Evolutionary conservation across 2,113 vertebrate species (phyloP).

Genomic region (Corythaixoides concolor): DNA sequence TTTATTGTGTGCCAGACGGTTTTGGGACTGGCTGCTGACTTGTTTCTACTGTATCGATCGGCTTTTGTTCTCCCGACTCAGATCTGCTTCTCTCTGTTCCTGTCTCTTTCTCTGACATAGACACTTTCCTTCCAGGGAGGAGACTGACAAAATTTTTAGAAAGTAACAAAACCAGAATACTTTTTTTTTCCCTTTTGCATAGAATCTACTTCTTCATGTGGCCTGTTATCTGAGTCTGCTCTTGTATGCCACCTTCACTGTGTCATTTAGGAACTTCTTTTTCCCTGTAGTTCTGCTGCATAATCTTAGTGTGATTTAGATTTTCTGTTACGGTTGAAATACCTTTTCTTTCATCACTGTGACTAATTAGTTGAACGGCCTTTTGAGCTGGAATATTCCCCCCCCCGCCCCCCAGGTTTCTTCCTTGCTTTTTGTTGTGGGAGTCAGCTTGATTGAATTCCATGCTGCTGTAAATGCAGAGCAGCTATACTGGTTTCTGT

Average conservation of each 20-base stretch:
- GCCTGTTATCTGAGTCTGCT: neutral
- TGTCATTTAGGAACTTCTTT: neutral
- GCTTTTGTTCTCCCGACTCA: slow-evolving; percentile 27
- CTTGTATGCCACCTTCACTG: neutral
- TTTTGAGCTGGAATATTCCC: neutral
- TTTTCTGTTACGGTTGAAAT: neutral
- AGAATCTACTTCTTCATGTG: neutral
- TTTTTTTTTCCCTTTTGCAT: neutral
- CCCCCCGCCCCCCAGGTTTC: neutral
- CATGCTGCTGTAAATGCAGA: neutral
- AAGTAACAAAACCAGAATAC: neutral
- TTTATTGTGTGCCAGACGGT: neutral
- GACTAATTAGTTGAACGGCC: neutral
- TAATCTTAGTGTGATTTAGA: neutral
- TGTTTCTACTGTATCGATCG: neutral
- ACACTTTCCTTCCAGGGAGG: neutral
- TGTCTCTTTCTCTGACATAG: neutral
- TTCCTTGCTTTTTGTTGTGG: neutral
- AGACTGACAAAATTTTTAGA: neutral
- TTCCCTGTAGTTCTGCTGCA: rapidly evolving
- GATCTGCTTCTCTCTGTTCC: neutral
- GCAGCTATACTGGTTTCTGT: neutral
- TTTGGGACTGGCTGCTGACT: slow-evolving; percentile 6
- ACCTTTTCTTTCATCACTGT: neutral
- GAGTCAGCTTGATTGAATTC: neutral